phyloP scores from a whole-genome alignment of 2,888 invertebrate genomes.

The Campopleginae sp. region DNA sequence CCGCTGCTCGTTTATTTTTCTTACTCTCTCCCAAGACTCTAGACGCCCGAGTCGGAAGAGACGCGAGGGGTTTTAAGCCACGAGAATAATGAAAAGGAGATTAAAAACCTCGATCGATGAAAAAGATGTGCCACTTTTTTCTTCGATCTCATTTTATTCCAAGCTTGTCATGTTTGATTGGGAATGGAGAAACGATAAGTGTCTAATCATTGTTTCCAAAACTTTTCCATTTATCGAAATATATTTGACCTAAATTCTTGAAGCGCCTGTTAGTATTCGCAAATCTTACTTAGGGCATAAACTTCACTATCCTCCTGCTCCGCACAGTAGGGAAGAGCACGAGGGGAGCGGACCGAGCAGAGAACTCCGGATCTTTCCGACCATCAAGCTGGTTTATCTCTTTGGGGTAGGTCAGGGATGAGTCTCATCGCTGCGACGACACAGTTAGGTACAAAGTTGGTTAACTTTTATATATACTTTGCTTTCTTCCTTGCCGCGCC shows the following conservation, averaged over 20 bases:
- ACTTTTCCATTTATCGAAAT: conserved; percentile 18
- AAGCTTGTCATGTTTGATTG: neutral
- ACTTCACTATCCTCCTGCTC: conserved; percentile 36
- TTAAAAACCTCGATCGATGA: conserved; percentile 70
- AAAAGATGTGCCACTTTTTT: neutral
- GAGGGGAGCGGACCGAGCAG: conserved; percentile 8
- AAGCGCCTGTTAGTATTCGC: conserved; percentile 34
- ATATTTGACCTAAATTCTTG: conserved; percentile 30
- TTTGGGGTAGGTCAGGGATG: conserved; percentile 64
- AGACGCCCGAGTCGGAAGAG: conserved; percentile 6
- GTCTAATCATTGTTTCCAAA: neutral
- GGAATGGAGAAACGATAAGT: neutral
- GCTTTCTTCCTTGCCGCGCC: conserved; percentile 32
- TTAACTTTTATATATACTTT: conserved; percentile 54
- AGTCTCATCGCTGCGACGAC: conserved; percentile 33
- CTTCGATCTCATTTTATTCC: neutral
- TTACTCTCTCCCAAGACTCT: conserved; percentile 19
- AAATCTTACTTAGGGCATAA: conserved; percentile 13
- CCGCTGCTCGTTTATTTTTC: conserved; percentile 18
- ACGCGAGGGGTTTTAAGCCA: conserved; percentile 61
- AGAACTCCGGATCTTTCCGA: conserved; percentile 46
- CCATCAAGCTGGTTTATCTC: conserved; percentile 67
- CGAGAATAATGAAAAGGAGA: conserved; percentile 77
- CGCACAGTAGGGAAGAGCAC: conserved; percentile 26
- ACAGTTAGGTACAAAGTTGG: conserved; percentile 57